A percentile compares a stretch with the other conserved stretches of the same genome.
phyloP scores from a whole-genome alignment of 2,888 invertebrate species.

The Thysanoteuthis rhombus region DNA sequence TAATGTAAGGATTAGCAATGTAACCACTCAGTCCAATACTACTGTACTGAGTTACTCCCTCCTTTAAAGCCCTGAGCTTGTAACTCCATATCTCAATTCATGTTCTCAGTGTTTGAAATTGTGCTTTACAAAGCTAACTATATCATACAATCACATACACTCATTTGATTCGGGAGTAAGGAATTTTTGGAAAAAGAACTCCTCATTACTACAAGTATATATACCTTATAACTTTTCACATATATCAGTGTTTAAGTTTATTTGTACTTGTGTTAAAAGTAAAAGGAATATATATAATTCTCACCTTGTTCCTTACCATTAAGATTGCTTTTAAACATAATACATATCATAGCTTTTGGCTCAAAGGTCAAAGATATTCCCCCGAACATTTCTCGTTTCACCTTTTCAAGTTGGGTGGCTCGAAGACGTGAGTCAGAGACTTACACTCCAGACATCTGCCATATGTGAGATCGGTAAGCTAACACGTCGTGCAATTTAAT shows the following conservation, averaged over 20 bases:
- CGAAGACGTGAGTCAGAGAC: not conserved
- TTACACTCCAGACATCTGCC: not conserved
- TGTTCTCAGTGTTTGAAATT: no score
- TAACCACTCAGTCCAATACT: no score
- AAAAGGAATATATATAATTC: not conserved
- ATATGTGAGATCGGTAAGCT: not conserved
- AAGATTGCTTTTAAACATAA: not conserved
- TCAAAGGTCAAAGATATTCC: not conserved
- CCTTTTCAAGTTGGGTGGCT: not conserved
- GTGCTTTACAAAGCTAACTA: no score
- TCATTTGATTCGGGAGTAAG: no score
- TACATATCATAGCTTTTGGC: not conserved
- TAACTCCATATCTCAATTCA: no score
- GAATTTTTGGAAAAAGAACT: no score
- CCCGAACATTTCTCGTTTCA: not conserved
- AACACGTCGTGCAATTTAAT: not conserved
- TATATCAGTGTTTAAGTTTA: not conserved
- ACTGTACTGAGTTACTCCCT: no score
- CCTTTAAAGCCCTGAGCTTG: no score
- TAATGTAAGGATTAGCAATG: no score
- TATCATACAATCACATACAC: no score
- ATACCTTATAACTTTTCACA: not conserved
- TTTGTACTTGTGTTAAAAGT: no score
- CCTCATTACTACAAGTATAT: not conserved
- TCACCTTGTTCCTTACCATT: not conserved